Evolutionary conservation across 2,113 vertebrate genomes (phyloP).

Genomic region (Empidonax alnorum): DNA sequence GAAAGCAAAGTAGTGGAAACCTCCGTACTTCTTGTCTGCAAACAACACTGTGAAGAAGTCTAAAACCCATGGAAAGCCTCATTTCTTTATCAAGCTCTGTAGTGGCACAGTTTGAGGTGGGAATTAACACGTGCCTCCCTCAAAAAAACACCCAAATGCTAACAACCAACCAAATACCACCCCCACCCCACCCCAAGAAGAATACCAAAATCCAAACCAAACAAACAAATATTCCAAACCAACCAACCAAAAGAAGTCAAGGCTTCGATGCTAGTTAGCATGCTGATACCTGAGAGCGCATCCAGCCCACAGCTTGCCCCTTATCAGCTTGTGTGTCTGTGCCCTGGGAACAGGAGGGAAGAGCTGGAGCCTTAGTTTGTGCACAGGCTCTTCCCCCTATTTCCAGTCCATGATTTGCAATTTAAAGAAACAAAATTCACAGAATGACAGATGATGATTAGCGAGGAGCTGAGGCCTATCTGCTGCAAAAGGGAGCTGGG

Average conservation of each 20-base stretch:
- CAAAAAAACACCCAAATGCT: not conserved
- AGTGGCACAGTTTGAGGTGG: not conserved
- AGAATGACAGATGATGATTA: slow-evolving; percentile 49
- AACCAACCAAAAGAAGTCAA: not conserved
- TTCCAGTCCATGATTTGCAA: slow-evolving; percentile 30
- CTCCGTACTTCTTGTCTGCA: not conserved
- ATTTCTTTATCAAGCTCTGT: not conserved
- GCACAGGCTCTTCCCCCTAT: not conserved
- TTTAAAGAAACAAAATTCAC: slow-evolving; percentile 50
- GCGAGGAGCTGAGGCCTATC: slow-evolving; percentile 26
- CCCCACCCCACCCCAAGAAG: not conserved
- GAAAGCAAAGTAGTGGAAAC: not conserved
- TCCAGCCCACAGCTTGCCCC: not conserved
- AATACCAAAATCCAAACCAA: not conserved
- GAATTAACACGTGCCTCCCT: not conserved
- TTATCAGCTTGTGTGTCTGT: slow-evolving; percentile 24
- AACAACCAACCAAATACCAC: no score
- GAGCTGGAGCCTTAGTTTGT: not conserved
- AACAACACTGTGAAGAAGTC: not conserved
- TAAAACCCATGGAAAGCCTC: not conserved
- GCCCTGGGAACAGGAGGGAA: not conserved
- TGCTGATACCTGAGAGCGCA: not conserved
- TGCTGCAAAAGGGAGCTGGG: not conserved
- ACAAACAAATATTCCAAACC: not conserved
- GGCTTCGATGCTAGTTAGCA: not conserved